Percentiles rank a stretch among this genome's conserved stretches.
Conservation (phyloP, 2,888 invertebrate genomes). For the Aethes cnicana region DNA sequence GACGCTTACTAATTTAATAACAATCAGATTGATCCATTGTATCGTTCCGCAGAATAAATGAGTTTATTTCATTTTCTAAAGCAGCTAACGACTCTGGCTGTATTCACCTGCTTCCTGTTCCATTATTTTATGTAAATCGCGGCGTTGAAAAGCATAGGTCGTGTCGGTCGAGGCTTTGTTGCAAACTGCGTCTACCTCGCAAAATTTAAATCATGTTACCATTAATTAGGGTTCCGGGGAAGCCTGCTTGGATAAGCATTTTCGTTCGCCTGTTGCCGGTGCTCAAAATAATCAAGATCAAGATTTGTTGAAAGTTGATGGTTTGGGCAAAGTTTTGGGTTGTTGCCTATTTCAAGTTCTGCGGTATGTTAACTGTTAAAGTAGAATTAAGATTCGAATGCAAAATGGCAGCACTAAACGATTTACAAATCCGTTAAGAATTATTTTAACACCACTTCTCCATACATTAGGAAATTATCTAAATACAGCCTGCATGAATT, state of each 20-base stretch:
- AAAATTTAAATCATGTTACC: constrained; percentile 31
- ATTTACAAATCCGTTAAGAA: no score
- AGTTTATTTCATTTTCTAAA: constrained; percentile 28
- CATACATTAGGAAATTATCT: no score
- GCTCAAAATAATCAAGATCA: constrained; percentile 24
- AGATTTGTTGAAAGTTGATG: constrained; percentile 11
- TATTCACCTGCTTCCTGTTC: constrained; percentile 30
- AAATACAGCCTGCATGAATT: no score
- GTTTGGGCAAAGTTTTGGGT: not conserved
- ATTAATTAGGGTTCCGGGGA: constrained; percentile 29
- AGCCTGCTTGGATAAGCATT: constrained; percentile 28
- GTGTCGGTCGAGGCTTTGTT: constrained; percentile 29
- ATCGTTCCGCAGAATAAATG: constrained; percentile 11
- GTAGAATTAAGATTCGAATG: not conserved
- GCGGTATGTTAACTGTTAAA: not conserved
- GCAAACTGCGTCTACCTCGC: constrained; percentile 26
- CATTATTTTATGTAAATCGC: constrained; percentile 32
- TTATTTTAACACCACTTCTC: no score
- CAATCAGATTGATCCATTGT: constrained; percentile 21
- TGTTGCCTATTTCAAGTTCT: no score
- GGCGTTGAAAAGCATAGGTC: constrained; percentile 31
- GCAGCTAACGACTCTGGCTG: constrained; percentile 27
- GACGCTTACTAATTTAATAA: constrained; percentile 3
- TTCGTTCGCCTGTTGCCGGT: constrained; percentile 27
- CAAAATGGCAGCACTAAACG: no score